Base-by-base conservation (phyloP, 2,113 vertebrate genomes). In the Alethe castanea region DNA sequence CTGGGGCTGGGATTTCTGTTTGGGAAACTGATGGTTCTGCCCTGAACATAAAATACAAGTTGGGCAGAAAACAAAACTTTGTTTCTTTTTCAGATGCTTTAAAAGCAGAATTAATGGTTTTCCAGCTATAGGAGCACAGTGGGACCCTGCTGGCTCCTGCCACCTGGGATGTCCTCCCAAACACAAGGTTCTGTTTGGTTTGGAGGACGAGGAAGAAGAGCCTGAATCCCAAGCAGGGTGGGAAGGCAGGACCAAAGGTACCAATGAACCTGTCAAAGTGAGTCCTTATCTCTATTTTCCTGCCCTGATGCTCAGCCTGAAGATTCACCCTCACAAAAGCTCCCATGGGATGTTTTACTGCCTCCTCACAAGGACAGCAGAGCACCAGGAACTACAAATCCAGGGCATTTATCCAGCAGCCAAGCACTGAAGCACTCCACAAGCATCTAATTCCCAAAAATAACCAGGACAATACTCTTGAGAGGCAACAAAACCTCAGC, bases 81-180 rank as follows among this genome's bases (percentile, higher is more conserved):
- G 14, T 17, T 19, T 57, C 25, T 78, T 50, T 80, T 40, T 9
- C 35, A 77, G 67, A 33, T 15, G 19, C 1, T 7, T 81, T 48
- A 40, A 42, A 78, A 84, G 50, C 36, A 74, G 70, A 81, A 31
- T 2, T 0, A 66, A 73, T 5, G 33, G 23, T 29, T 73, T 24
- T 61, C 20, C 28, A 70, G 31, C 52, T 53, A 4, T 0, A 2
- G 17, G 5, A 42, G 26, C 50, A 45, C n/a, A 22, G 33, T 3
- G 29, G 31, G 42, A 50, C 28, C 64, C 60, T 25, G 56, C 73
- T 61, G 65, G 61, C 50, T 47, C 23, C 66, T 67, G 66, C 29
- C 24, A 38, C 29, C 19, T 0, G 0, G 24, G 24, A 25, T 1
- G 12, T 1, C 10, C 50, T 71, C 5, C 0, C 1, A n/a, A 57